phyloP scores from a whole-genome alignment of 2,888 invertebrate genomes.

The Thysanoteuthis rhombus region DNA sequence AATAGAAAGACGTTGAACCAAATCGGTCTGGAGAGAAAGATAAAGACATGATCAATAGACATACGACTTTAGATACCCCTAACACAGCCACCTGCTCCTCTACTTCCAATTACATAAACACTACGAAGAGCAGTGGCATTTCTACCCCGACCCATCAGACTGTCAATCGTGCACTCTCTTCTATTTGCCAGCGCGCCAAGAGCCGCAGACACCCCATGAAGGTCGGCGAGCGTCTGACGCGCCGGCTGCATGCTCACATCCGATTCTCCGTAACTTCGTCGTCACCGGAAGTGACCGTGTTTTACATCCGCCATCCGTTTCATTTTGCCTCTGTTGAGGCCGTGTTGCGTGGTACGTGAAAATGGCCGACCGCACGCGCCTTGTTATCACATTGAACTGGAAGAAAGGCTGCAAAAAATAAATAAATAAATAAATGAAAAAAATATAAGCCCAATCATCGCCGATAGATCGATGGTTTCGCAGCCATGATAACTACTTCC shows the following conservation, averaged over 20 bases:
- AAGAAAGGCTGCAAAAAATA: too few relatives aligned
- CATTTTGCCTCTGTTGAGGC: neutral
- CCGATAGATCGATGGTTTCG: neutral
- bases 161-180: neutral
- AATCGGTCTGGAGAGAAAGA: too few relatives aligned
- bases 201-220: neutral
- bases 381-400: neutral
- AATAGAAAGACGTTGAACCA: too few relatives aligned
- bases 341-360: neutral
- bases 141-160: neutral
- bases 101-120: too few relatives aligned
- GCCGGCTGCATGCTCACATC: slow-evolving; percentile 12
- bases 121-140: too few relatives aligned
- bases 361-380: neutral
- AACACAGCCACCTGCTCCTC: too few relatives aligned
- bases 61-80: too few relatives aligned
- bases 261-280: neutral
- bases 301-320: neutral
- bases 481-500: neutral
- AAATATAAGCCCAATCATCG: neutral
- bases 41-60: too few relatives aligned
- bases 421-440: too few relatives aligned
- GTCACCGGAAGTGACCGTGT: neutral
- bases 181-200: neutral
- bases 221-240: neutral